Evolutionary conservation across 2,888 invertebrate genomes (phyloP), one percentile per base, ranked within the genome.

Genomic region (Agrochola lychnidis): DNA sequence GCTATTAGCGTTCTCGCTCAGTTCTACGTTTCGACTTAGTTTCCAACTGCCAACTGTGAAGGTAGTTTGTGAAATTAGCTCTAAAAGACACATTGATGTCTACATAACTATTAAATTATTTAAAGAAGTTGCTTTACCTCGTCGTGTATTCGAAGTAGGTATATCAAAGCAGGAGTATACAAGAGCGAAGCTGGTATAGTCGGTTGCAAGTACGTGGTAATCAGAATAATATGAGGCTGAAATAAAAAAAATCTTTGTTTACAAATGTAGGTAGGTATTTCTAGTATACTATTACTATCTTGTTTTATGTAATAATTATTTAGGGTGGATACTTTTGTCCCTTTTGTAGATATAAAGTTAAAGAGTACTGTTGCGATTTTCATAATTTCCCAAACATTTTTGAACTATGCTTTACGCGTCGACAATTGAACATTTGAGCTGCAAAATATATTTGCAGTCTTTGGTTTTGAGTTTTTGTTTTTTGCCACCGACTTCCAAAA

Each of bases 41-140:
- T 94, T 95, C 96, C 96, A 96, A 81, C 96, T 96, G 86, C 89
- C 88, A 0, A 96, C 96, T 96, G 89, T 19, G 79, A 87, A 70
- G 40, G 22, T 70, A 56, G 16, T 48, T n/a, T 40, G 7, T 30
- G 0, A 30, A 30, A 62, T 64, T 64, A 77, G 56, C 10, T 68
- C 7, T 22, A 1, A 36, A 76, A 36, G 22, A 40, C 30, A 67
- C 4, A 36, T n/a, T 56, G 1, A 36, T 42, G 36, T 45, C 2
- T 30, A 10, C 10, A 19, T 36, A 48, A 9, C 22, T n/a, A 61
- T 22, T 16, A 5, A 7, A 30, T 6, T 14, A 10, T 56, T 14
- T 9, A 5, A 69, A 36, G 73, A 59, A 66, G 57, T 0, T n/a
- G 66, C 1, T 57, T 88, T 93, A 96, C 96, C 96, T 92, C 89